phyloP scores from a whole-genome alignment of 2,888 invertebrate genomes.

The Notodonta dromedarius region DNA sequence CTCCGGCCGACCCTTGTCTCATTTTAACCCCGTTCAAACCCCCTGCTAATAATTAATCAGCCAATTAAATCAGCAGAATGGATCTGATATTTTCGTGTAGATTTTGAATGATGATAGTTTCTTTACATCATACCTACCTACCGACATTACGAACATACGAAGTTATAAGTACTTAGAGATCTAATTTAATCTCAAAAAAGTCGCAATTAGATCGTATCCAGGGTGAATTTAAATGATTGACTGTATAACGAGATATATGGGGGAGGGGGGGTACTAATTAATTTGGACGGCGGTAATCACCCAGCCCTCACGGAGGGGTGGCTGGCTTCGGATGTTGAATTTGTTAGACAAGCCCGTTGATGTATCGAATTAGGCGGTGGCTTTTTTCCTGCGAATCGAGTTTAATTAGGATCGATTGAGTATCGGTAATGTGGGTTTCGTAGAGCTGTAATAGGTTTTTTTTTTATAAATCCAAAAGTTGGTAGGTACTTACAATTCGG shows the following conservation, averaged over 20 bases:
- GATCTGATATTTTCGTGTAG: slow-evolving; percentile 39
- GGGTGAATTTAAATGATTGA: slow-evolving; percentile 3
- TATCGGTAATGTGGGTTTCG: background rate
- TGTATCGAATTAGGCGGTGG: background rate
- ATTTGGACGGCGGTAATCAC: slow-evolving; percentile 6
- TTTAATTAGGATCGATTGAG: slow-evolving; percentile 6
- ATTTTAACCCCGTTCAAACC: slow-evolving; percentile 74
- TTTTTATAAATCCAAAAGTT: too few species aligned
- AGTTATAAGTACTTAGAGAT: too few species aligned
- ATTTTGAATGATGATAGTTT: background rate
- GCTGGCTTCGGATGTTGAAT: background rate
- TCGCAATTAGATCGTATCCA: slow-evolving; percentile 16
- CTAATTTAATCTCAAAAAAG: slow-evolving; percentile 11
- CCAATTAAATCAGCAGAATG: slow-evolving; percentile 69
- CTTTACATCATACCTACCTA: background rate
- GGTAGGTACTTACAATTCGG: too few species aligned
- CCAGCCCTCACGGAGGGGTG: background rate
- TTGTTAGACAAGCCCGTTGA: slow-evolving; percentile 7
- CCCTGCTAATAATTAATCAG: slow-evolving; percentile 80
- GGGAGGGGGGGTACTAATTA: slow-evolving; percentile 1
- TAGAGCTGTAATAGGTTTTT: background rate
- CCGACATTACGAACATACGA: background rate
- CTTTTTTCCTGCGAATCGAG: background rate
- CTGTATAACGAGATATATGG: background rate
- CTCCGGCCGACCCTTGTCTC: slow-evolving; percentile 77